These are phyloP conservation scores for Panopea generosa DNA, from an alignment of 2,888 invertebrate genomes.

Conservation along the genomic window DNA sequence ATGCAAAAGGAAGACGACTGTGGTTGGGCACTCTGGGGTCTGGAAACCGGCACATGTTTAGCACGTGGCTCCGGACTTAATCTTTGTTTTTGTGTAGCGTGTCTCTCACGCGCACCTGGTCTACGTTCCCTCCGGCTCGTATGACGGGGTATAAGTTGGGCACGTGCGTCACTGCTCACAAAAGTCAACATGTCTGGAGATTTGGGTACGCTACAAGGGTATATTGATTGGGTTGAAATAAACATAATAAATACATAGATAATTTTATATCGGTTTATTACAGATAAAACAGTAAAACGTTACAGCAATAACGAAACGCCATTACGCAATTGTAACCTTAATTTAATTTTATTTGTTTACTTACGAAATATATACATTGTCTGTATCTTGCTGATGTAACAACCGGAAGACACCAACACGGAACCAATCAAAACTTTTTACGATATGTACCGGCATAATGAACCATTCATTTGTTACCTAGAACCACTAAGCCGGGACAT, in stretches of 20 bases:
- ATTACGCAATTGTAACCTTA: too few relatives aligned
- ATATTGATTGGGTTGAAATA: not conserved
- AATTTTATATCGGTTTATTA: too few relatives aligned
- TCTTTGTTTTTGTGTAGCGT: conserved; percentile 36
- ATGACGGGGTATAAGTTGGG: conserved; percentile 42
- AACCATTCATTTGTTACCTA: too few relatives aligned
- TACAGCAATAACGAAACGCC: too few relatives aligned
- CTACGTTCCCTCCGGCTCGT: conserved; percentile 35
- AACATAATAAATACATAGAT: not conserved
- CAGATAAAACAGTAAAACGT: too few relatives aligned
- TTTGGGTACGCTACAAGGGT: not conserved
- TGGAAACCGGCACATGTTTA: not conserved
- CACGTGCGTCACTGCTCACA: conserved; percentile 13
- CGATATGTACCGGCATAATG: too few relatives aligned
- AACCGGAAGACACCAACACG: too few relatives aligned
- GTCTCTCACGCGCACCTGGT: conserved; percentile 53
- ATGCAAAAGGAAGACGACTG: conserved; percentile 31
- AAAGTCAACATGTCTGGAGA: conserved; percentile 11
- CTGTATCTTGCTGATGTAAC: too few relatives aligned
- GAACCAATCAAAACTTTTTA: too few relatives aligned
- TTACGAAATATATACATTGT: too few relatives aligned
- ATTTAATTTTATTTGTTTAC: too few relatives aligned
- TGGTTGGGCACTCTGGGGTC: not conserved
- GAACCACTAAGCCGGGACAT: too few relatives aligned
- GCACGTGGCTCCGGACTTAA: conserved; percentile 3